Base-by-base conservation (phyloP, 2,113 vertebrate species). In the Corythornis vintsioides region DNA sequence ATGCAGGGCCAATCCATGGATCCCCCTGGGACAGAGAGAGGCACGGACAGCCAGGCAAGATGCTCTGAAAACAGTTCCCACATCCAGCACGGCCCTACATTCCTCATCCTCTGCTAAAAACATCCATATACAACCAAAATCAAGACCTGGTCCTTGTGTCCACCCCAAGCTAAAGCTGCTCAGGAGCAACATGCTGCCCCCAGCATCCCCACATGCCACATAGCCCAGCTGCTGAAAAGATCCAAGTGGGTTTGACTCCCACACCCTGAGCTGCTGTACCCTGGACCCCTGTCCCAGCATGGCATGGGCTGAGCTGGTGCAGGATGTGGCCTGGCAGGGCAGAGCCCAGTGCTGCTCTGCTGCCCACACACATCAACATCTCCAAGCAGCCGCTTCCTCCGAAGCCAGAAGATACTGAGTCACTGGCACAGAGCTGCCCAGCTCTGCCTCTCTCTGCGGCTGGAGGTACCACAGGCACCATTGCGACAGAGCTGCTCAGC, bases 201-300 rank as follows among this genome's bases (percentile, higher is more conserved):
- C 83, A 45, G 56, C n/a, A 10, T 1, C 83, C 67, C 5, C 0
- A 1, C 0, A 45, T 7, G 48, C 50, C 4, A 2, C 10, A 2
- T 31, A 9, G 48, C 15, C 4, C 0, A 0, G 26, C 21, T 61
- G 67, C 63, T 1, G 11, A 25, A 4, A 35, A 17, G 38, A 73
- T 42, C 22, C 1, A 0, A 29, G 52, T 0, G 0, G 45, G 11
- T 45, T 11, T 53, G 56, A 70, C 33, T 6, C 73, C 89, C 65
- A 59, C 61, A 15, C 4, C 25, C 74, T 38, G 38, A 38, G 38
- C 38, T 22, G 65, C 31, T 1, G 0, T 1, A n/a, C 28, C 43
- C 77, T 0, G 0, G 59, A 38, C 45, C 86, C 55, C 91, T 28
- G 83, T 71, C 56, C 33, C 73, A 45, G 64, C 24, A 5, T 0